Conservation (phyloP, 2,888 invertebrate genomes). For the Andrena praecox region DNA sequence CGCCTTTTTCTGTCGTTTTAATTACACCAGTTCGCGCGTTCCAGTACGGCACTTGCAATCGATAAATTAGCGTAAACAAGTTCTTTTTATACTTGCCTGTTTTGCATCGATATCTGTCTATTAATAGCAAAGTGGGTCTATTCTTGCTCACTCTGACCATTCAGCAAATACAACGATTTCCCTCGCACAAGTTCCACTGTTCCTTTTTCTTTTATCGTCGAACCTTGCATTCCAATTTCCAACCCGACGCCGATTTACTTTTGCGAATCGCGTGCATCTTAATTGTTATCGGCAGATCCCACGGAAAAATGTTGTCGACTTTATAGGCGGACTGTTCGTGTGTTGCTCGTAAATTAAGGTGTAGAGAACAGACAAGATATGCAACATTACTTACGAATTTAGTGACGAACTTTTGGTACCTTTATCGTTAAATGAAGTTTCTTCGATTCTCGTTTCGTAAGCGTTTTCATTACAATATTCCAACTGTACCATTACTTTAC, state of each 20-base stretch:
- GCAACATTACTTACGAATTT: conserved; percentile 50
- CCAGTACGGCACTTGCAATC: conserved; percentile 37
- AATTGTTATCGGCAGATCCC: conserved; percentile 1
- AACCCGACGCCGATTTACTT: not conserved
- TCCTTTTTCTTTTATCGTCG: not conserved
- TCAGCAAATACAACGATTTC: conserved; percentile 10
- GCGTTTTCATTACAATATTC: conserved; percentile 22
- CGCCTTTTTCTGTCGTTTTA: conserved; percentile 27
- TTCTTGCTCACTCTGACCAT: conserved; percentile 7
- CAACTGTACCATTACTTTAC: conserved; percentile 12
- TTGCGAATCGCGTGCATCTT: conserved; percentile 6
- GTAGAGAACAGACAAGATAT: conserved; percentile 51
- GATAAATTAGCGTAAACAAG: conserved; percentile 55
- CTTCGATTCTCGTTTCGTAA: conserved; percentile 3
- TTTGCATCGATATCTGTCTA: conserved; percentile 34
- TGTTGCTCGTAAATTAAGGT: conserved; percentile 13
- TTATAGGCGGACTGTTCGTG: not conserved
- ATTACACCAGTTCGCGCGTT: conserved; percentile 48
- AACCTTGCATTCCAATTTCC: not conserved
- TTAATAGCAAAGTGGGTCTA: conserved; percentile 19
- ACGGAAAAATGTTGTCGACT: conserved; percentile 1
- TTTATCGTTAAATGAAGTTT: conserved; percentile 35
- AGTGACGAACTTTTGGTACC: conserved; percentile 37
- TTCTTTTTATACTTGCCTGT: conserved; percentile 29
- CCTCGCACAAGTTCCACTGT: not conserved